A percentile compares a stretch with the other conserved stretches of the same genome.
Conservation (phyloP, 1,140 invertebrate genomes). For the Bombus pyrosoma region DNA sequence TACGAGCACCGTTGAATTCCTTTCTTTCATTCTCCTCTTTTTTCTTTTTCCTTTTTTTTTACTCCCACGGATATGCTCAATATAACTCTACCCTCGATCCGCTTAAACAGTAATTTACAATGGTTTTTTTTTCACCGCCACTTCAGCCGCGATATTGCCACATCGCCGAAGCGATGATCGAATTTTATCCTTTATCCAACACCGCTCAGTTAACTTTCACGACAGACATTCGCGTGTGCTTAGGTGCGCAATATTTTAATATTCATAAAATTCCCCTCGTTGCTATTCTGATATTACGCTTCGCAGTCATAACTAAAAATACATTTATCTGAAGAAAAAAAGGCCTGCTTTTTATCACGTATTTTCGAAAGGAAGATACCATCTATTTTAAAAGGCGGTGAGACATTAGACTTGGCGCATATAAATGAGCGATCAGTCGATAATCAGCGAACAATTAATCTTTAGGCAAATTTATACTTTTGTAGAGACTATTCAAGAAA, state of each 20-base stretch:
- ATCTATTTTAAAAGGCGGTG: too few species aligned
- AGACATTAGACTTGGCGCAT: too few species aligned
- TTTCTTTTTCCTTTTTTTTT: background rate
- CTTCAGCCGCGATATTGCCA: background rate
- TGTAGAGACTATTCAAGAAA: too few species aligned
- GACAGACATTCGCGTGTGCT: background rate
- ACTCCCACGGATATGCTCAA: background rate
- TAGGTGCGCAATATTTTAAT: background rate
- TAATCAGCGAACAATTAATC: too few species aligned
- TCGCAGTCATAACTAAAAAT: background rate
- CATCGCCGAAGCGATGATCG: background rate
- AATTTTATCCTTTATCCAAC: background rate
- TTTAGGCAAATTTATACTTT: too few species aligned
- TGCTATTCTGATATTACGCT: background rate
- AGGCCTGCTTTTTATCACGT: too few species aligned
- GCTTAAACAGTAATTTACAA: background rate
- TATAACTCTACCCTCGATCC: background rate
- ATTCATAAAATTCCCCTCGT: background rate
- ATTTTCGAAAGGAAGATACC: background rate
- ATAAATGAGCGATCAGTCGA: too few species aligned
- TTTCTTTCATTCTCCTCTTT: background rate
- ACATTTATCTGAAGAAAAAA: background rate
- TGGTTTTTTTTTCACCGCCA: background rate
- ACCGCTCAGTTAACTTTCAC: background rate
- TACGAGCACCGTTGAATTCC: slow-evolving; percentile 7